Conservation (phyloP, 2,113 vertebrate species). For the Emydocephalus ijimae region DNA sequence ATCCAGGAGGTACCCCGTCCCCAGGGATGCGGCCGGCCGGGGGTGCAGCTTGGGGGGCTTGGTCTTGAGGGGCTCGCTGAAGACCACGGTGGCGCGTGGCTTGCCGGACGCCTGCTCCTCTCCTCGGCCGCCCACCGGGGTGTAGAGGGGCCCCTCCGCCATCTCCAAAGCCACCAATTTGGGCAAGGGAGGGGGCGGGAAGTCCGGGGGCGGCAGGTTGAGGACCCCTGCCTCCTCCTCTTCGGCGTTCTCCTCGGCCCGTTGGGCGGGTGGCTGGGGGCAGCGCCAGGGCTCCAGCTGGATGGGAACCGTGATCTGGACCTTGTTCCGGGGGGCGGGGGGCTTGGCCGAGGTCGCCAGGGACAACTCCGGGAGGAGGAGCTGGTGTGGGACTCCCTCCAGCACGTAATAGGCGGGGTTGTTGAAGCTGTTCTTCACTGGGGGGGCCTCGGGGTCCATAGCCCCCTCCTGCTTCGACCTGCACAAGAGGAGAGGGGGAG, state of each 20-base stretch:
- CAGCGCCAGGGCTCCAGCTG: constrained; percentile 53
- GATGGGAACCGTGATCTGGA: constrained; percentile 63
- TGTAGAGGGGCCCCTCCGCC: constrained; percentile 62
- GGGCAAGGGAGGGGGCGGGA: constrained; percentile 83
- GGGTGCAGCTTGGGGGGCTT: constrained; percentile 65
- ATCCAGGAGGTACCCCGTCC: constrained; percentile 50
- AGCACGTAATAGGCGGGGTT: constrained; percentile 96
- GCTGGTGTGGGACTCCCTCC: constrained; percentile 92
- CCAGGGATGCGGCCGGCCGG: constrained; percentile 42
- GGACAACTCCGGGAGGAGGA: constrained; percentile 69
- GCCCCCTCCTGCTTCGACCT: constrained; percentile 79
- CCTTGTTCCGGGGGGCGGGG: constrained; percentile 70
- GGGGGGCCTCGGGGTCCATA: constrained; percentile 69
- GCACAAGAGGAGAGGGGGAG: background rate
- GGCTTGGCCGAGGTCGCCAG: constrained; percentile 60
- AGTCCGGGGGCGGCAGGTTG: constrained; percentile 83
- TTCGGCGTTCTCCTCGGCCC: constrained; percentile 78
- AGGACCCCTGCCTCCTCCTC: constrained; percentile 80
- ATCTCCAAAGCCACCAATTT: constrained; percentile 74
- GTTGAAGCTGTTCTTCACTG: constrained; percentile 92
- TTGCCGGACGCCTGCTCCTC: constrained; percentile 44
- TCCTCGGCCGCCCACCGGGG: background rate
- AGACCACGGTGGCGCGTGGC: constrained; percentile 54
- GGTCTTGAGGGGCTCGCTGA: constrained; percentile 61
- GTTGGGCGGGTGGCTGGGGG: constrained; percentile 11